Evolutionary conservation across 2,113 vertebrate species (phyloP).

Genomic region (Platysteira castanea): DNA sequence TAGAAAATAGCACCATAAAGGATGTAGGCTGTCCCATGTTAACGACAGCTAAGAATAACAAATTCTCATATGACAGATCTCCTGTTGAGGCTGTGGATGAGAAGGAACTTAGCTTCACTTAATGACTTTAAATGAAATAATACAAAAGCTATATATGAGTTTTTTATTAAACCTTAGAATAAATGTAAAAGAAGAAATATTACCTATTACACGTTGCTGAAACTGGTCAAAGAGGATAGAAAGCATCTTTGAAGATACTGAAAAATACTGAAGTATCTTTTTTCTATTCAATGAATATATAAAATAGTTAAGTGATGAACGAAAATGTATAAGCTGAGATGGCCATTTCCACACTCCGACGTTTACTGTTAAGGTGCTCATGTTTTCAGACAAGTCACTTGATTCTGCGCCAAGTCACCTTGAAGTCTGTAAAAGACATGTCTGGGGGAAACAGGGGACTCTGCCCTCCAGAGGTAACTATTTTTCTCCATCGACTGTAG

Average conservation of each 20-base stretch:
- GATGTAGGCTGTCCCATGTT: neutral
- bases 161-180: neutral
- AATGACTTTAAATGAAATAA: neutral
- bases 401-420: neutral
- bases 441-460: neutral
- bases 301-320: neutral
- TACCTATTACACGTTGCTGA: neutral
- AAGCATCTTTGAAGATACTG: neutral
- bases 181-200: neutral
- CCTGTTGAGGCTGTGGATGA: neutral
- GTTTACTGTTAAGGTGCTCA: neutral
- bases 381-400: neutral
- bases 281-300: neutral
- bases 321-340: neutral
- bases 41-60: neutral
- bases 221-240: neutral
- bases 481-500: conserved; percentile 40
- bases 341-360: neutral
- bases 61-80: neutral
- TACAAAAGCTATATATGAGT: neutral
- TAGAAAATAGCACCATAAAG: neutral
- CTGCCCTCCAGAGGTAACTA: neutral
- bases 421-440: neutral
- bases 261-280: neutral
- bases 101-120: neutral